Conservation (phyloP, 2,888 invertebrate species). For the Anthophora plumipes region DNA sequence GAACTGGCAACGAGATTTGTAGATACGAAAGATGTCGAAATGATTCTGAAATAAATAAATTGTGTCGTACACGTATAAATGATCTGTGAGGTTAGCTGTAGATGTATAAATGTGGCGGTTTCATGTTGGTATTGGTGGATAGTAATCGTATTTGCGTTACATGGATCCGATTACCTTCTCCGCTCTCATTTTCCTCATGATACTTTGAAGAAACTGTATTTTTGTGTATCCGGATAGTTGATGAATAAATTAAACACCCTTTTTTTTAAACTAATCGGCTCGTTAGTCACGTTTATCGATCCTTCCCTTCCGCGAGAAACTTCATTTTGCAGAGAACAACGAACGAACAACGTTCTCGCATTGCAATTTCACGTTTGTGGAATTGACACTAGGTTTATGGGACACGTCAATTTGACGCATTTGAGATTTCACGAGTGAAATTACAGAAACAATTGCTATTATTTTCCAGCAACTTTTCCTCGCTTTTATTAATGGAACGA, state of each 20-base stretch:
- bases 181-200: neutral
- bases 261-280: conserved; percentile 13
- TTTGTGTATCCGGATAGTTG: neutral
- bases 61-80: conserved; percentile 28
- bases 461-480: too few species aligned
- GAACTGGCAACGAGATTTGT: neutral
- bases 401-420: too few species aligned
- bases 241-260: conserved; percentile 31
- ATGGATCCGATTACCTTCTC: neutral
- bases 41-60: neutral
- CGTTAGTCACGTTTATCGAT: neutral
- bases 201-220: neutral
- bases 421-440: too few species aligned
- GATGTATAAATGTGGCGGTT: neutral
- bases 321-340: conserved; percentile 1
- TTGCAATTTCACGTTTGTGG: neutral
- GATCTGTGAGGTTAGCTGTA: neutral
- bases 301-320: too few species aligned
- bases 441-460: too few species aligned
- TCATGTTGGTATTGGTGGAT: conserved; percentile 20
- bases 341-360: neutral
- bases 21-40: conserved; percentile 9
- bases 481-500: too few species aligned
- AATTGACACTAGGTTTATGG: too few species aligned
- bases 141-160: conserved; percentile 36